Percentiles rank a stretch among this genome's conserved stretches.
Evolutionary conservation across 2,113 vertebrate genomes (phyloP).

Genomic region (Tympanuchus pallidicinctus): DNA sequence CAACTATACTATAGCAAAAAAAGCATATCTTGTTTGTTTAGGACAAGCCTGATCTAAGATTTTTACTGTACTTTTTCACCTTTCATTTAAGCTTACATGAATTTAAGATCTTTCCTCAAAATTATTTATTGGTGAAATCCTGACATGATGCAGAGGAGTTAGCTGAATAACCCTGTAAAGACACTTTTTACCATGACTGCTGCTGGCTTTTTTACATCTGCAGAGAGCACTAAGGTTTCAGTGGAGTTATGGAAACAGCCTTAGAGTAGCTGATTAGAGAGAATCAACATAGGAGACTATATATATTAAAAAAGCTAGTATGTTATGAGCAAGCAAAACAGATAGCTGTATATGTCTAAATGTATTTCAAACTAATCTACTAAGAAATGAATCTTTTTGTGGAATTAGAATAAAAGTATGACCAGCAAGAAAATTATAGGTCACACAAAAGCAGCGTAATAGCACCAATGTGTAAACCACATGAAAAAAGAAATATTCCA

Average conservation of each 20-base stretch:
- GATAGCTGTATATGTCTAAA: background rate
- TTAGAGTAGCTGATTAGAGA: background rate
- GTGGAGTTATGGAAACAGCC: background rate
- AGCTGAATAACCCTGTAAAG: background rate
- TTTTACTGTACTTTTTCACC: background rate
- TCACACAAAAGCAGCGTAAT: background rate
- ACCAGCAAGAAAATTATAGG: background rate
- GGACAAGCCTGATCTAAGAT: background rate
- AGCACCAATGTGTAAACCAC: background rate
- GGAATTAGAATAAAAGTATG: background rate
- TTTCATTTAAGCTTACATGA: background rate
- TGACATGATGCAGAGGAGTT: background rate
- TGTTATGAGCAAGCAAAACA: background rate
- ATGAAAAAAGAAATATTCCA: background rate
- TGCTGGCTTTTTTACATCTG: background rate
- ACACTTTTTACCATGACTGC: background rate
- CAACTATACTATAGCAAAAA: background rate
- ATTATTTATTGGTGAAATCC: background rate
- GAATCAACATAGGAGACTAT: background rate
- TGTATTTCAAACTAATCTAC: background rate
- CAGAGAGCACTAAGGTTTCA: background rate
- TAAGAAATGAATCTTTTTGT: background rate
- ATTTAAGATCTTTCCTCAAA: background rate
- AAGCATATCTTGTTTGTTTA: slow-evolving; percentile 2
- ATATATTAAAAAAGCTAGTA: background rate